Conservation (phyloP, 2,113 vertebrate genomes). For the Dryoscopus gambensis region DNA sequence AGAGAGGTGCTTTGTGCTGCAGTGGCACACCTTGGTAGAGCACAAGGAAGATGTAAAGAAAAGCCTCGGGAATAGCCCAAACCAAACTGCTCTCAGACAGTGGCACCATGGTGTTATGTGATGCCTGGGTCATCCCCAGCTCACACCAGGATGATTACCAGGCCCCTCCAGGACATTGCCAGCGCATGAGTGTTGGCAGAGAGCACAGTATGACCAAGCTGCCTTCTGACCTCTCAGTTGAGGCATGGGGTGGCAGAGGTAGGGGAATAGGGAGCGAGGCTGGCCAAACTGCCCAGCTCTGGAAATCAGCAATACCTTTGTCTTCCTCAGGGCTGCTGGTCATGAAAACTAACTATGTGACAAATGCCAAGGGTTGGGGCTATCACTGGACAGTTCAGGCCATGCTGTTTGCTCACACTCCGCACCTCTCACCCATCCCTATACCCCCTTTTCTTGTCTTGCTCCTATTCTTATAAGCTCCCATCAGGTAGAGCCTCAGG, state of each 20-base stretch:
- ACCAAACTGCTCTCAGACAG: neutral
- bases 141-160: neutral
- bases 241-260: neutral
- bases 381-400: neutral
- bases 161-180: neutral
- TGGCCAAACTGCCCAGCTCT: neutral
- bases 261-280: neutral
- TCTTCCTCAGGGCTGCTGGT: neutral
- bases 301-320: neutral
- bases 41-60: neutral
- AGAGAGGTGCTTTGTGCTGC: neutral
- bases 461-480: neutral
- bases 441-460: neutral
- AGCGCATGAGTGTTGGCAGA: neutral
- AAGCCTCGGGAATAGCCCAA: neutral
- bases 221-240: neutral
- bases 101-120: neutral
- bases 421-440: neutral
- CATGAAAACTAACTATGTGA: rapidly evolving
- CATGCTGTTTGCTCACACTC: neutral
- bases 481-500: rapidly evolving
- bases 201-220: neutral
- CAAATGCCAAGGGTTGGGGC: neutral
- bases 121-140: rapidly evolving
- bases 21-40: neutral